Base-by-base conservation (phyloP, 1,140 invertebrate genomes). In the Psilanteris sp. region DNA sequence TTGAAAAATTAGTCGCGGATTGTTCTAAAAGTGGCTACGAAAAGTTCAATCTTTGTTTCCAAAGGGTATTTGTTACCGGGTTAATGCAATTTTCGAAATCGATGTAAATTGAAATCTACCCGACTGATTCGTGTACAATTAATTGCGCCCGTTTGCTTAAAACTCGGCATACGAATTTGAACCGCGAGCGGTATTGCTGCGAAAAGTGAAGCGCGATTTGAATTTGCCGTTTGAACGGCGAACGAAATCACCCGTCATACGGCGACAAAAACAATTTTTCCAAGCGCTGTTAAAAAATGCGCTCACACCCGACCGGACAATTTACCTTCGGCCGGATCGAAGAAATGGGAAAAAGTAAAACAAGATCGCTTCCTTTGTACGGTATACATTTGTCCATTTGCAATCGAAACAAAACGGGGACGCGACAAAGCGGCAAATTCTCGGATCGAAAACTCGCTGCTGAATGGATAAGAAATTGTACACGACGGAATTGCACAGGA, bases 311-410 rank as follows among this genome's bases (percentile, higher is more conserved):
- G 36, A 26, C 10, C 7, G 8, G 13, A n/a, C 37, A 15, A 57
- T 57, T 22, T 50, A 32, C 32, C 32, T 62, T 37, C 22, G 8
- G 2, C n/a, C 11, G 8, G 7, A n/a, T 8, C 37, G 41, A 43
- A 27, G 14, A 70, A 59, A 59, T 34, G 16, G 11, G 43, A 41
- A 57, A 34, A 59, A 57, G 32, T 41, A 16, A 72, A 72, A 48
- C 37, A 55, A 61, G 46, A 52, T 37, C 29, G 37, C 26, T 15
- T 9, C 32, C 41, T 72, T 61, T 48, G 48, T 55, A 48, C 10
- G 14, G 4, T 46, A 50, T 62, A 64, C 41, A 50, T 72, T 64
- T 66, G 54, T 74, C 54, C 61, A 59, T 54, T 31, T 24, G 71
- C 44, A 39, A 74, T 59, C 61, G 46, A 52, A 67, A 37, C 46